A percentile compares a stretch with the other conserved stretches of the same genome.
phyloP scores from a whole-genome alignment of 2,113 vertebrate genomes.

The Rallus limicola region DNA sequence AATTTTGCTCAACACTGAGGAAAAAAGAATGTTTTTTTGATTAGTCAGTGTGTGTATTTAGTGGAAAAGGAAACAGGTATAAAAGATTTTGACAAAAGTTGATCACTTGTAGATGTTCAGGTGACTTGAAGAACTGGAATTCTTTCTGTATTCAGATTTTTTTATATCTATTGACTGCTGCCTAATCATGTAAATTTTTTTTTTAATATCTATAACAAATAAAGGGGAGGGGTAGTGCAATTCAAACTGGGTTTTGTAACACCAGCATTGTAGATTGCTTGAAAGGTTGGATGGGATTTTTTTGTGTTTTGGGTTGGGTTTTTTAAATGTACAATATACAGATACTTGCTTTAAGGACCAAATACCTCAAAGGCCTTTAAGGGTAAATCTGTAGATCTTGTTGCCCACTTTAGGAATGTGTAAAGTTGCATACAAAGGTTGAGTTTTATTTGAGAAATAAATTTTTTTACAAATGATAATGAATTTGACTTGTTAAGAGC shows the following conservation, averaged over 20 bases:
- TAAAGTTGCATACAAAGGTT: background rate
- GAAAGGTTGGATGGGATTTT: background rate
- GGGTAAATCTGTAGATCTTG: background rate
- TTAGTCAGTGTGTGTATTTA: background rate
- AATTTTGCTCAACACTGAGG: background rate
- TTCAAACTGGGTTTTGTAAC: background rate
- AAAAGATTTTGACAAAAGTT: background rate
- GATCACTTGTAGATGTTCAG: background rate
- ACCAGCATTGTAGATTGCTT: background rate
- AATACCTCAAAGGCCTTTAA: background rate
- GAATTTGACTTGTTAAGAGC: background rate
- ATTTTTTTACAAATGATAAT: background rate
- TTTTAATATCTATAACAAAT: background rate
- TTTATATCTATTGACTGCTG: background rate
- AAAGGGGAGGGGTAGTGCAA: background rate
- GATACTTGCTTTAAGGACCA: background rate
- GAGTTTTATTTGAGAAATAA: background rate
- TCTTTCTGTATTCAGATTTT: background rate
- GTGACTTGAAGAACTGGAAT: background rate
- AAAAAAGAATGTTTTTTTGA: background rate
- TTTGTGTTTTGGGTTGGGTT: background rate
- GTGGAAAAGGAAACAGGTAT: background rate
- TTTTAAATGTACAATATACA: background rate
- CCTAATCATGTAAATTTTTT: background rate
- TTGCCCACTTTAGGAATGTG: background rate